Conservation (phyloP, 2,888 invertebrate genomes). For the Shargacucullia verbasci region DNA sequence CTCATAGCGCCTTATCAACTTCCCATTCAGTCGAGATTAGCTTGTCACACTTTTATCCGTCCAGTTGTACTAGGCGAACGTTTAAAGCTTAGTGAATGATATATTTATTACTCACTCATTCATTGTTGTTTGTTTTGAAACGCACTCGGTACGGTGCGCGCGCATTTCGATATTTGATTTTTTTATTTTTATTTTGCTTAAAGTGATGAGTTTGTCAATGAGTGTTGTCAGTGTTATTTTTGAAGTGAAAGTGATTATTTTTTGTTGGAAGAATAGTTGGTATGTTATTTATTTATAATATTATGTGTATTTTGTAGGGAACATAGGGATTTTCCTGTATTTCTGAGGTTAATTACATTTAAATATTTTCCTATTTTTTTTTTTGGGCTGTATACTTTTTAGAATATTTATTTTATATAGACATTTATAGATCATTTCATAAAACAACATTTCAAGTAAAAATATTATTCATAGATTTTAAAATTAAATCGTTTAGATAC, state of each 20-base stretch:
- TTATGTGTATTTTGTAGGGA: too few species aligned
- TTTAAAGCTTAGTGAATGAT: slow-evolving; percentile 34
- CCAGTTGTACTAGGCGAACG: slow-evolving; percentile 37
- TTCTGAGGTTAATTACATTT: slow-evolving; percentile 10
- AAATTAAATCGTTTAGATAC: too few species aligned
- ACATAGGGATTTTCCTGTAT: too few species aligned
- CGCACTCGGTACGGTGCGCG: slow-evolving; percentile 20
- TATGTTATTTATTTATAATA: too few species aligned
- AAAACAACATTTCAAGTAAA: too few species aligned
- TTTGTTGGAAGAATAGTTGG: slow-evolving; percentile 5
- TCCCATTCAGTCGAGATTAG: slow-evolving; percentile 70
- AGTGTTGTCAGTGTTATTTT: slow-evolving; percentile 16
- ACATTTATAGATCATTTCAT: not conserved
- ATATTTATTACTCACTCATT: slow-evolving; percentile 44
- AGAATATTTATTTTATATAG: too few species aligned
- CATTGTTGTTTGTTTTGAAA: slow-evolving; percentile 51
- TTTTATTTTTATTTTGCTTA: slow-evolving; percentile 8
- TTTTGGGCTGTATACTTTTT: too few species aligned
- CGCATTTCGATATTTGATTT: slow-evolving; percentile 11
- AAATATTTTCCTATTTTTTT: slow-evolving; percentile 3
- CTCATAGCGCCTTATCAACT: slow-evolving; percentile 68
- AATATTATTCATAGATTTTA: too few species aligned
- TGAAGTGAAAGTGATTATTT: slow-evolving; percentile 17
- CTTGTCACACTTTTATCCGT: slow-evolving; percentile 57
- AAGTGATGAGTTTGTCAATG: slow-evolving; percentile 11